A percentile compares a stretch with the other conserved stretches of the same genome.
phyloP scores from a whole-genome alignment of 2,113 vertebrate species.

The Labeo rohita region DNA sequence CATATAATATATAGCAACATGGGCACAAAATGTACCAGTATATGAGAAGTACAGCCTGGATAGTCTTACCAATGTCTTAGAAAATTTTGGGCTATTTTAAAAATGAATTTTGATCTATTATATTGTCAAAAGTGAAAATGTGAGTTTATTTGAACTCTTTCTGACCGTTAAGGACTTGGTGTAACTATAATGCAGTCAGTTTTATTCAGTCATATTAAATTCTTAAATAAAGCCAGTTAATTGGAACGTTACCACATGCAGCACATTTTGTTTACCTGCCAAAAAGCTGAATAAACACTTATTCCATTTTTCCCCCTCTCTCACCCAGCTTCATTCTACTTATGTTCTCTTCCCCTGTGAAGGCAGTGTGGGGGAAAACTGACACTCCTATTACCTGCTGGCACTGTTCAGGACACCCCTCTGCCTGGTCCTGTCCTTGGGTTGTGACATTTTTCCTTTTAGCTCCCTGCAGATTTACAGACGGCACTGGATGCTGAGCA shows the following conservation, averaged over 20 bases:
- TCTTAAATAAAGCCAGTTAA: not conserved
- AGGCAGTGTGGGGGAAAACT: conserved; percentile 62
- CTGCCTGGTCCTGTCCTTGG: conserved; percentile 70
- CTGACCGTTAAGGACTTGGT: not conserved
- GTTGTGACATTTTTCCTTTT: conserved; percentile 74
- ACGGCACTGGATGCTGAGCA: conserved; percentile 74
- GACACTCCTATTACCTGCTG: conserved; percentile 72
- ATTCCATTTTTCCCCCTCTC: not conserved
- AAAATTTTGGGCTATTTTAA: not conserved
- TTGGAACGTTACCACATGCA: not conserved
- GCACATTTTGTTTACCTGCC: not conserved
- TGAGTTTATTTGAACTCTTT: not conserved
- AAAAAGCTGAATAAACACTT: conserved; percentile 23
- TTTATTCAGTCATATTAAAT: not conserved
- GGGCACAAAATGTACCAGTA: not conserved
- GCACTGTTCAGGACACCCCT: conserved; percentile 64
- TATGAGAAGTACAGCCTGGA: not conserved
- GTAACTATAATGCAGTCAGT: not conserved
- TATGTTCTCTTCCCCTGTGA: conserved; percentile 49
- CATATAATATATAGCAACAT: not conserved
- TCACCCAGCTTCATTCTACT: not conserved
- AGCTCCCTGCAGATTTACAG: conserved; percentile 76
- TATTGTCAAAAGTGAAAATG: not conserved
- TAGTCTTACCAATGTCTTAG: not conserved
- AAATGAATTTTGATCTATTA: not conserved